Evolutionary conservation across 2,797 vertebrate species (phyloP).

Genomic region (Vultur gryphus): DNA sequence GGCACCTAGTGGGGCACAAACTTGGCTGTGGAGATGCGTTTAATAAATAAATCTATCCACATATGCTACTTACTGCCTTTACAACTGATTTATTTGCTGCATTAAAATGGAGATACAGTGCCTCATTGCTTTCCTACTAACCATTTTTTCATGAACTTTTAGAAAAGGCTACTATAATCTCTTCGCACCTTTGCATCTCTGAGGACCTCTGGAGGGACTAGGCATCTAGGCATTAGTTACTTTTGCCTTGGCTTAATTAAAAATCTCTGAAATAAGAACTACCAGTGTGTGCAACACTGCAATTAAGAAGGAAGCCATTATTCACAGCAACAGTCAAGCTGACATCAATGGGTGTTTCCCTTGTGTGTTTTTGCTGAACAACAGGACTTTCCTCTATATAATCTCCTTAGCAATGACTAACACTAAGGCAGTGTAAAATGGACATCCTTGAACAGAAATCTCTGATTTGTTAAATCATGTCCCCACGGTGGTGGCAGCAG

Average conservation of each 20-base stretch:
- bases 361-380: neutral
- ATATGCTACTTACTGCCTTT: neutral
- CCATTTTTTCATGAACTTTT: neutral
- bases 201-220: constrained; percentile 57
- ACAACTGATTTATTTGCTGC: neutral
- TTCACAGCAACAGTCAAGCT: constrained; percentile 16
- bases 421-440: neutral
- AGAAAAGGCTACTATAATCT: neutral
- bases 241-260: constrained; percentile 59
- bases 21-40: neutral
- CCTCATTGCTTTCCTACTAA: neutral
- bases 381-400: constrained; percentile 27
- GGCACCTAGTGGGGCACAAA: neutral
- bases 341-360: constrained; percentile 61
- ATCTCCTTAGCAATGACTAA: constrained; percentile 47
- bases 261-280: neutral
- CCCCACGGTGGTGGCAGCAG: neutral
- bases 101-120: neutral
- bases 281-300: neutral
- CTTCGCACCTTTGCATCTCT: neutral
- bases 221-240: constrained; percentile 66
- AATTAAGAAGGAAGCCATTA: constrained; percentile 48
- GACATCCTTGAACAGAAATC: neutral
- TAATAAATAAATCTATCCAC: neutral
- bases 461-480: neutral